These are phyloP conservation scores for Brachionus rubens DNA, from an alignment of 1,140 invertebrate genomes.

Conservation along the genomic window DNA sequence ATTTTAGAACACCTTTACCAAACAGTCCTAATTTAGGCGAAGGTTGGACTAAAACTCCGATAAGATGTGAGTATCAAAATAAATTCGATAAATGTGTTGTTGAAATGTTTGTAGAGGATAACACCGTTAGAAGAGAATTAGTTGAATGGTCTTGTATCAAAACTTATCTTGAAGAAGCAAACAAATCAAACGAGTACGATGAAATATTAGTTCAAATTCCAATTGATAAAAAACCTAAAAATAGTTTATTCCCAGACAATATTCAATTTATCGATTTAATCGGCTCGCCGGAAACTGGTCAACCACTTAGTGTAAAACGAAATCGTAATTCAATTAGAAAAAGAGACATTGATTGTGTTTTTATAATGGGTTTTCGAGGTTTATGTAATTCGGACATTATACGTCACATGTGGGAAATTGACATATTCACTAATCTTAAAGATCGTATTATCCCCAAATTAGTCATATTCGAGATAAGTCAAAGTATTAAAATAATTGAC, in stretches of 20 bases:
- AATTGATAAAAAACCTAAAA: not conserved
- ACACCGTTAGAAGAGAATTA: too few species aligned
- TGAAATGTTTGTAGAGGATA: too few species aligned
- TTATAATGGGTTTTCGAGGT: not conserved
- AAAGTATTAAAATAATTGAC: not conserved
- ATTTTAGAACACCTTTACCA: too few species aligned
- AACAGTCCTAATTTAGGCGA: too few species aligned
- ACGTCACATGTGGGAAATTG: not conserved
- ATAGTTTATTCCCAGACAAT: not conserved
- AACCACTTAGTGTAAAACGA: not conserved
- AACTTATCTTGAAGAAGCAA: not conserved
- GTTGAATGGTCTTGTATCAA: too few species aligned
- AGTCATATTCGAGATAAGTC: not conserved
- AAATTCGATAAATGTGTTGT: too few species aligned
- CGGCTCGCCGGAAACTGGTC: not conserved
- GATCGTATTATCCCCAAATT: not conserved
- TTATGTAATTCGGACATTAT: not conserved
- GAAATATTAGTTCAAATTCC: slow-evolving; percentile 7
- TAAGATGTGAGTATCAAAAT: too few species aligned
- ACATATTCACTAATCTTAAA: not conserved
- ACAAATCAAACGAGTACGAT: not conserved
- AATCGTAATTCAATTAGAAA: not conserved
- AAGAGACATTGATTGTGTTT: not conserved
- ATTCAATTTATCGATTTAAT: slow-evolving; percentile 6
- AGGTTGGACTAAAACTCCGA: too few species aligned